phyloP scores from a whole-genome alignment of 2,113 vertebrate genomes.

The Leucoraja erinaceus region DNA sequence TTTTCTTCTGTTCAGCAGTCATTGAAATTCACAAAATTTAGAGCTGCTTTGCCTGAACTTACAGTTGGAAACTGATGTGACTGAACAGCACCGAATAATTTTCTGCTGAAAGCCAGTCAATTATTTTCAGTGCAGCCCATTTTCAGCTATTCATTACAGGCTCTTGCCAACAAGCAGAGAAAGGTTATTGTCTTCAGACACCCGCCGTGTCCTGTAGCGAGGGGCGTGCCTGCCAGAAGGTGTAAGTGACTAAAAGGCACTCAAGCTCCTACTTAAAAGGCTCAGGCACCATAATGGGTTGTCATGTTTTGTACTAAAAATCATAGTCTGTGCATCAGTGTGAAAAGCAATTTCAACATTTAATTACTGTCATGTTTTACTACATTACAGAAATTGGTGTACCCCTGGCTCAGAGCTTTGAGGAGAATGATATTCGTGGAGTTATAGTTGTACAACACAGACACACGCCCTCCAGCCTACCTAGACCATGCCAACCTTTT shows the following conservation, averaged over 20 bases:
- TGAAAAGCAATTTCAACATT: conserved; percentile 36
- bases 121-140: conserved; percentile 22
- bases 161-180: not conserved
- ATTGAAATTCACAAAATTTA: conserved; percentile 23
- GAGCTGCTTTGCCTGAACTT: not conserved
- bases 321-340: conserved; percentile 33
- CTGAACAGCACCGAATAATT: not conserved
- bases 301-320: conserved; percentile 23
- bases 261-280: not conserved
- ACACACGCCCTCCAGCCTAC: too few species aligned
- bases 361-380: conserved; percentile 37
- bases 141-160: not conserved
- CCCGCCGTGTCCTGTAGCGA: not conserved
- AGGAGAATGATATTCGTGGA: not conserved
- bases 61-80: not conserved
- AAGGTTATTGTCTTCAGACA: not conserved
- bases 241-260: conserved; percentile 26
- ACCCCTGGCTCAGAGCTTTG: conserved; percentile 3
- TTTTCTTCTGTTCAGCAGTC: not conserved
- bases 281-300: conserved; percentile 19
- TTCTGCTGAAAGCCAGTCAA: conserved; percentile 8
- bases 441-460: too few species aligned
- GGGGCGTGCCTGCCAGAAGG: not conserved
- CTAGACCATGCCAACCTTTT: too few species aligned
- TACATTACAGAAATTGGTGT: conserved; percentile 10